Evolutionary conservation across 1,140 invertebrate genomes (phyloP), one percentile per base, ranked within the genome.

Genomic region (Dreissena polymorpha): DNA sequence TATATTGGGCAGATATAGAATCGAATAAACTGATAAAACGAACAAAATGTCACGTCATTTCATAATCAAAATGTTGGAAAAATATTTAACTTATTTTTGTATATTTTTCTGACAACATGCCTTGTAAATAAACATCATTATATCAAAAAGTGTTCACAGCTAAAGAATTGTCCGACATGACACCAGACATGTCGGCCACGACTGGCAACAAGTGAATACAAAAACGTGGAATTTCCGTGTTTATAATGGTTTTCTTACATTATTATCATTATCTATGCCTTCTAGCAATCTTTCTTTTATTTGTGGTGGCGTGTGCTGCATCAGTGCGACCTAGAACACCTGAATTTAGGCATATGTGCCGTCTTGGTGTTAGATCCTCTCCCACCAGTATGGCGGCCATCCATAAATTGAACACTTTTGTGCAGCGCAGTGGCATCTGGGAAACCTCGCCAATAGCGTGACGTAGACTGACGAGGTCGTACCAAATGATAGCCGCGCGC

Each of bases 221-320:
- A 53, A 68, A 75, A 60, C 7, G 18, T 27, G 63, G 23, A 65
- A 79, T 76, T 76, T 64, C 49, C 25, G 10, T 55, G n/a, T 49
- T 71, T 53, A 39, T 55, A 21, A 49, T 27, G 18, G 23, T 50
- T 86, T 87, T 89, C 94, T 94, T 95, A 95, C 94, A 95, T 95
- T 95, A 92, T 95, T 94, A 88, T 95, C 94, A 88, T 93, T 92
- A 93, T 95, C 94, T 90, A 95, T 93, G 90, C 94, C 94, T 92
- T 93, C 93, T 90, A 94, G 93, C 93, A 95, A 93, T 91, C 94
- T 94, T 90, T 95, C 94, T 93, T 95, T 95, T 91, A 95, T 94
- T 91, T 95, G 94, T 89, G 90, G 90, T 92, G 94, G 93, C 92
- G 94, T 93, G 92, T 93, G 93, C 94, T 94, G 94, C 94, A 94